Base-by-base conservation (phyloP, 2,797 vertebrate species). In the Gadopsis marmoratus region DNA sequence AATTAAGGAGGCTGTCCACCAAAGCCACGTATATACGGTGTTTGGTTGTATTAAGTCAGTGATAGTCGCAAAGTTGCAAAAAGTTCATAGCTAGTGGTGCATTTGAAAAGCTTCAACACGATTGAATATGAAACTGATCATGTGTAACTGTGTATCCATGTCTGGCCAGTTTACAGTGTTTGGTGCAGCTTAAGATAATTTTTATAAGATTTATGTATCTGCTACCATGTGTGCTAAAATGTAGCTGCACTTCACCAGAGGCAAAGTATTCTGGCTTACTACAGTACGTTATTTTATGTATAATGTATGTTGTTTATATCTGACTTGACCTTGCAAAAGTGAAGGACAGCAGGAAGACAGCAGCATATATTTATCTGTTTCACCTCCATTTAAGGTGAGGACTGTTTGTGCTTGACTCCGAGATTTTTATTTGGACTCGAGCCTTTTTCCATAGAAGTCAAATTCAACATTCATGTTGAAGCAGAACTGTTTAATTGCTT, bases 401-500 rank as follows among this genome's bases (percentile, higher is more conserved):
- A 71, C 47, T 77, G 54, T 69, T 74, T 81, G 31, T 82, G 59
- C 81, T 88, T 78, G 51, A 82, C 71, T 80, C 76, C 66, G 61
- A 86, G 48, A 73, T 86, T 87, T 88, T 88, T 51, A 75, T 83
- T 87, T 90, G 82, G 81, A 90, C 75, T 78, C 7, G 3, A 73
- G 77, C 81, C 85, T 90, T 90, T 92, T 92, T 93, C 89, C 90
- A 81, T 87, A 78, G 64, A 87, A 83, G 83, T 86, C 66, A 81
- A 83, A 85, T 81, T 79, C 85, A 76, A 35, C 85, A 83, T 88
- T 90, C 86, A 92, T 86, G 80, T 89, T 62, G 78, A 91, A 81
- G 85, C 82, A 55, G 63, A 77, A 81, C 83, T 82, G 56, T 88
- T 90, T 94, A 94, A 95, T 94, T 89, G 84, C 83, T 94, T 95